Conservation (phyloP, 2,113 vertebrate genomes). For the Chionodraco myersi region DNA sequence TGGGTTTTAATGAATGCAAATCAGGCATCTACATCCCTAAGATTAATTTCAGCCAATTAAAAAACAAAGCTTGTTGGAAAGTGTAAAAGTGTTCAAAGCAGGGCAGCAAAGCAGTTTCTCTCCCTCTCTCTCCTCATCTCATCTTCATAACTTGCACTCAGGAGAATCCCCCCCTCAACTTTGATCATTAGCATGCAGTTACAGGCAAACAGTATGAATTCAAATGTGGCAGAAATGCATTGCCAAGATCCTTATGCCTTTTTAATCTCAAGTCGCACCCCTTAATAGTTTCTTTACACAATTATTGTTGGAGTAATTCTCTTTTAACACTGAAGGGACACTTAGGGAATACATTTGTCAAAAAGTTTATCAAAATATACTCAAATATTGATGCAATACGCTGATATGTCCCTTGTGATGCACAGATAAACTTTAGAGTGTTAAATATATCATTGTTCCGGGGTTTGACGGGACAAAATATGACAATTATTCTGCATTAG, state of each 20-base stretch:
- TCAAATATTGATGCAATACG: constrained; percentile 8
- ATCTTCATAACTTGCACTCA: constrained; percentile 85
- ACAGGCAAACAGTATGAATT: constrained; percentile 79
- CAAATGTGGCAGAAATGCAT: constrained; percentile 76
- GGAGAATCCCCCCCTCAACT: constrained; percentile 80
- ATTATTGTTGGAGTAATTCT: constrained; percentile 27
- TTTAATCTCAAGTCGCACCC: constrained; percentile 65
- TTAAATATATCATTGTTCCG: constrained; percentile 57
- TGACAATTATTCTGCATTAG: constrained; percentile 81
- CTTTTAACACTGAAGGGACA: constrained; percentile 8
- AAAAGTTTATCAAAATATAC: background rate
- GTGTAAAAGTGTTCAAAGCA: constrained; percentile 94
- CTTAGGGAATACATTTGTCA: background rate
- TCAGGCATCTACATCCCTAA: constrained; percentile 99
- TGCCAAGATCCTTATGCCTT: constrained; percentile 59
- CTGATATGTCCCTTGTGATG: constrained; percentile 13
- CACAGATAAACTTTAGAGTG: constrained; percentile 42
- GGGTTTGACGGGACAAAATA: constrained; percentile 73
- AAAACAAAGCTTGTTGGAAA: constrained; percentile 99
- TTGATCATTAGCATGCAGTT: constrained; percentile 86
- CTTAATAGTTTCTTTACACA: constrained; percentile 50
- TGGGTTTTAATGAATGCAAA: constrained; percentile 99
- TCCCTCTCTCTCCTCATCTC: constrained; percentile 80
- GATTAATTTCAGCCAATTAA: constrained; percentile 99
- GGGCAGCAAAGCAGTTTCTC: constrained; percentile 81